phyloP scores from a whole-genome alignment of 2,113 vertebrate species.

The Planiliza haematocheilus region DNA sequence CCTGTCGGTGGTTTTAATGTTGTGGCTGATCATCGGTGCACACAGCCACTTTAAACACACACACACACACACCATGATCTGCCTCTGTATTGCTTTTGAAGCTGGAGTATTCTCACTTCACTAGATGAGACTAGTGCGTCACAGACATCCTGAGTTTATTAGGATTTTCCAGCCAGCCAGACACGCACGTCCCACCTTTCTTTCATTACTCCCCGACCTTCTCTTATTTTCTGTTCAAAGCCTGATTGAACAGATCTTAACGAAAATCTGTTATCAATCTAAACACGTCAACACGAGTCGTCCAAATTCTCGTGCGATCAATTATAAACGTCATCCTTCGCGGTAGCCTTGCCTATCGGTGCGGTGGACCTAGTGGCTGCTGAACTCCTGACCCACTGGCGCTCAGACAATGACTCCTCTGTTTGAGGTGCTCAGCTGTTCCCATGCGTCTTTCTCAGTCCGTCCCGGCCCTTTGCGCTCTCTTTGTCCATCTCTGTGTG shows the following conservation, averaged over 20 bases:
- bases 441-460: neutral
- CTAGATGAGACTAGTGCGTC: neutral
- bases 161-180: neutral
- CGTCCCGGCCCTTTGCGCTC: constrained; percentile 7
- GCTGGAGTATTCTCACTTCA: neutral
- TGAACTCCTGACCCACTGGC: constrained; percentile 71
- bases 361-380: constrained; percentile 27
- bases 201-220: neutral
- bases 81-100: neutral
- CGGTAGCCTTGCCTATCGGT: constrained; percentile 18
- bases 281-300: neutral
- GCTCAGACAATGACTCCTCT: constrained; percentile 66
- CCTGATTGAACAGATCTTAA: neutral
- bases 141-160: neutral
- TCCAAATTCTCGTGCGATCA: neutral
- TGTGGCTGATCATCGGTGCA: too few species aligned
- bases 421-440: constrained; percentile 44
- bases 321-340: constrained; percentile 3
- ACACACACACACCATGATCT: neutral
- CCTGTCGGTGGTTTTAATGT: too few species aligned
- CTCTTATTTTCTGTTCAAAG: neutral
- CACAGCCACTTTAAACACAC: too few species aligned
- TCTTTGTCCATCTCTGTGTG: constrained; percentile 16
- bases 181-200: neutral
- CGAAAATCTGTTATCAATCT: neutral